Evolutionary conservation across 2,888 invertebrate species (phyloP).

Genomic region (Rhogogaster chlorosoma): DNA sequence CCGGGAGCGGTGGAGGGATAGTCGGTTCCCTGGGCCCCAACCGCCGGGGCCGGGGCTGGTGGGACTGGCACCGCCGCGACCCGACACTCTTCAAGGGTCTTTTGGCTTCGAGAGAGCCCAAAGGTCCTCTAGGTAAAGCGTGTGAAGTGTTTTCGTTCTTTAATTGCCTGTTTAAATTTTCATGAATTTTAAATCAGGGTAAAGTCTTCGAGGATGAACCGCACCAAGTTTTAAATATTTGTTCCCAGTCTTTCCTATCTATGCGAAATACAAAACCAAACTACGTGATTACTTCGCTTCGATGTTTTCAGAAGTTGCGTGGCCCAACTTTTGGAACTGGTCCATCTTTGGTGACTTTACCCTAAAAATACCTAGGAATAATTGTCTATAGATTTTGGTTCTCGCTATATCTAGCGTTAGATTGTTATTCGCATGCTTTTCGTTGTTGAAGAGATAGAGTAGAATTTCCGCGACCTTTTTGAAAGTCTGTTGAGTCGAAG

Average conservation of each 20-base stretch:
- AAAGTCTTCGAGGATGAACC: neutral
- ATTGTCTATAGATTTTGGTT: neutral
- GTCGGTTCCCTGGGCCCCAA: slow-evolving; percentile 61
- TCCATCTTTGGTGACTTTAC: neutral
- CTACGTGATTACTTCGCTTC: too few species aligned
- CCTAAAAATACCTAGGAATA: neutral
- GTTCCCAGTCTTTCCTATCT: neutral
- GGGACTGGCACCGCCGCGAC: slow-evolving; percentile 87
- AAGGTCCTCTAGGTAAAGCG: slow-evolving; percentile 86
- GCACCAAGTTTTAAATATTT: neutral
- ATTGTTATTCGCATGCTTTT: neutral
- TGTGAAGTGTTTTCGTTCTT: slow-evolving; percentile 62
- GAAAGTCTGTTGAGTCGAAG: neutral
- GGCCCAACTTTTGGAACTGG: neutral
- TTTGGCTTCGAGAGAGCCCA: slow-evolving; percentile 87
- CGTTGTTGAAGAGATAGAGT: neutral
- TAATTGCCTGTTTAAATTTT: neutral
- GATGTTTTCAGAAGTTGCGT: neutral
- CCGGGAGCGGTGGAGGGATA: slow-evolving; percentile 46
- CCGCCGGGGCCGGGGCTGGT: slow-evolving; percentile 82
- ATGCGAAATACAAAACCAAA: neutral
- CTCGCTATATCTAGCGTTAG: neutral
- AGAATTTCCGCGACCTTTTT: neutral
- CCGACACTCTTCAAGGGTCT: slow-evolving; percentile 86
- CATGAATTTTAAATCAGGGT: neutral